Conservation (phyloP, 2,888 invertebrate genomes). For the Lypha dubia region DNA sequence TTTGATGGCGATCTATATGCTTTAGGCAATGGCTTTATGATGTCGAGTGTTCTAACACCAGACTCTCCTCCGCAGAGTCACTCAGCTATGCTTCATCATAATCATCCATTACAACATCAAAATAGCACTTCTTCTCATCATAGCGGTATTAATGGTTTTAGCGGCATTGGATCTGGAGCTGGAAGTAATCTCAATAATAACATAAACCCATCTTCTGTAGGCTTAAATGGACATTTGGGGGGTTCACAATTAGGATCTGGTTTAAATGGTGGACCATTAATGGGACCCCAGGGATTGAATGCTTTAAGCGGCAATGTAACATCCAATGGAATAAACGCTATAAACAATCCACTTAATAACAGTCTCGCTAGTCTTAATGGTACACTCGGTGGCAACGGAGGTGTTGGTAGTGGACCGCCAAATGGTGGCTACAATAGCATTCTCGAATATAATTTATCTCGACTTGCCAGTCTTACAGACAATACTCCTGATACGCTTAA, state of each 20-base stretch:
- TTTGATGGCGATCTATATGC: constrained; percentile 89
- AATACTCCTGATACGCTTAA: constrained; percentile 84
- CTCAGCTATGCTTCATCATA: constrained; percentile 72
- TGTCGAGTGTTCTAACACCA: constrained; percentile 81
- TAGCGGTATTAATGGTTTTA: constrained; percentile 68
- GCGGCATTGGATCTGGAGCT: constrained; percentile 74
- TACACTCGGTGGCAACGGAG: constrained; percentile 69
- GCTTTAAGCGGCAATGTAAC: constrained; percentile 64
- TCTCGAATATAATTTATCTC: constrained; percentile 93
- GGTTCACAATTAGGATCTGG: constrained; percentile 75
- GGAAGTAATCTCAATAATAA: constrained; percentile 69
- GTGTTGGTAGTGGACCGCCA: constrained; percentile 79
- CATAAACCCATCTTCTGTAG: constrained; percentile 54
- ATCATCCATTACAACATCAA: constrained; percentile 74
- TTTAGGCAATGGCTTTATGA: constrained; percentile 84
- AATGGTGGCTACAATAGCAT: constrained; percentile 86
- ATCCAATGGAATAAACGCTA: constrained; percentile 60
- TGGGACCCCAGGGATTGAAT: constrained; percentile 71
- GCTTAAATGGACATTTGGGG: constrained; percentile 73
- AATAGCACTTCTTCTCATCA: constrained; percentile 64
- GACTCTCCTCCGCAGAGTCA: constrained; percentile 83
- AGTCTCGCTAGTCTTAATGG: constrained; percentile 65
- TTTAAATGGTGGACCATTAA: constrained; percentile 54
- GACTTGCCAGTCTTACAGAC: constrained; percentile 92
- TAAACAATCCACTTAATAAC: constrained; percentile 69